Conservation (phyloP, 1,140 invertebrate genomes). For the Calephelis nemesis region DNA sequence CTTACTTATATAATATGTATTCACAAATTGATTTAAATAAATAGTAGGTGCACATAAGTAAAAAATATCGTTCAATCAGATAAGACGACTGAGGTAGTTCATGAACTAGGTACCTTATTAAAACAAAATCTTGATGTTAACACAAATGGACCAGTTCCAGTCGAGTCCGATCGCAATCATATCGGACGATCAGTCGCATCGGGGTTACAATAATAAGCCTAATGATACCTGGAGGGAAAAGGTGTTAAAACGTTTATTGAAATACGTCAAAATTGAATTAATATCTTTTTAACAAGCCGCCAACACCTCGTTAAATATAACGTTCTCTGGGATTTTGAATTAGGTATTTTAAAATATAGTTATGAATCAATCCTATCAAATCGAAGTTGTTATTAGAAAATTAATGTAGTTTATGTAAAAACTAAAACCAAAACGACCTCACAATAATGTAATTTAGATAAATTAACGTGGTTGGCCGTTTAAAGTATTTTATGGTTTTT, state of each 20-base stretch:
- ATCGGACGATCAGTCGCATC: conserved; percentile 29
- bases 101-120: neutral
- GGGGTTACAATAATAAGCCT: conserved; percentile 61
- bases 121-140: conserved; percentile 26
- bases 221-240: conserved; percentile 73
- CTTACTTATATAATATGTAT: no score
- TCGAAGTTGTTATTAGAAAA: neutral
- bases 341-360: conserved; percentile 11
- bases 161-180: conserved; percentile 24
- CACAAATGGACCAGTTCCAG: conserved; percentile 37
- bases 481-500: no score
- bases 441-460: no score
- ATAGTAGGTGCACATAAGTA: no score
- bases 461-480: no score
- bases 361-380: conserved; percentile 13
- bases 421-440: neutral
- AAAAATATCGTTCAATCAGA: conserved; percentile 9
- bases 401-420: neutral
- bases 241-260: conserved; percentile 78
- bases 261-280: conserved; percentile 71
- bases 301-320: conserved; percentile 31
- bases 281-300: conserved; percentile 77
- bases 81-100: conserved; percentile 7
- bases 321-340: neutral
- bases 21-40: no score